Base-by-base conservation (phyloP, 2,113 vertebrate genomes). In the Gobius niger region DNA sequence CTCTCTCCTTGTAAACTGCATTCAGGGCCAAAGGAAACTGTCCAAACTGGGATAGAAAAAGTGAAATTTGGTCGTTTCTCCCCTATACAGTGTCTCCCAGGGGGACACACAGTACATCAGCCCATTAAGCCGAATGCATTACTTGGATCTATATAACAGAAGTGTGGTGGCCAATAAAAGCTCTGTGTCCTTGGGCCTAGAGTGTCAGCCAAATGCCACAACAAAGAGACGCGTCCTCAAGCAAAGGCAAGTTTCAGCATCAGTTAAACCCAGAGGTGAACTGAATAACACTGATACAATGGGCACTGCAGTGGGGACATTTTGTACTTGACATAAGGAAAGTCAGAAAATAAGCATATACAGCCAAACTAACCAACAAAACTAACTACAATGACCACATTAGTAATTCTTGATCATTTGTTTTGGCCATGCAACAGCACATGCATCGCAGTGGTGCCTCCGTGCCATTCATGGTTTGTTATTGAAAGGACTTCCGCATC, bases 131-230 rank as follows among this genome's bases (percentile, higher is more conserved):
- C 13, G 14, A 60, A 60, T 42, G 57, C 57, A 60, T 60, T 60
- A 60, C 57, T 60, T 60, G 34, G 57, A 60, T 60, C 57, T 60
- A 60, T 60, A 60, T 60, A 60, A 60, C 57, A 60, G 57, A 60
- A 60, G 57, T 42, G 57, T 44, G 57, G 57, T 14, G 40, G 34
- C 57, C 57, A 60, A 60, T 60, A 44, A 60, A 60, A 60, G 57
- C 57, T 10, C 40, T 2, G 57, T 44, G 57, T 60, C 57, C 57
- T 60, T 60, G 57, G 40, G 57, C 40, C 40, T 40, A n/a, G 57
- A 60, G 57, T 60, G 57, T 60, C 57, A 60, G 57, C 57, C 57
- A 60, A 60, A 60, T 60, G 40, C 57, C 57, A 42, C 57, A 60
- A 60, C 57, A 60, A 60, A 60, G 57, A 44, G 57, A 60, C 7